Evolutionary conservation across 2,888 invertebrate genomes (phyloP).

Genomic region (Cristatella mucedo): DNA sequence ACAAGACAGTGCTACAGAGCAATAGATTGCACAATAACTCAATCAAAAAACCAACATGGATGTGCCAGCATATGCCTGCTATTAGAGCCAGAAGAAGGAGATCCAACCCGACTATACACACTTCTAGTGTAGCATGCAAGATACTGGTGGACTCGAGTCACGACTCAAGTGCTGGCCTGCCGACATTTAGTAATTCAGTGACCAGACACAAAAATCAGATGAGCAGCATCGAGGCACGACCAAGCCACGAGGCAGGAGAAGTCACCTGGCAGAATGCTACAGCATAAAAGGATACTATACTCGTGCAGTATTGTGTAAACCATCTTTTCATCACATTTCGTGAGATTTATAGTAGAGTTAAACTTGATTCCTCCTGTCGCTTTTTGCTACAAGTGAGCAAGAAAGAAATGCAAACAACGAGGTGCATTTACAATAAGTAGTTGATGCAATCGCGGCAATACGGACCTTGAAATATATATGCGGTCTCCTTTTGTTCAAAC

Average conservation of each 20-base stretch:
- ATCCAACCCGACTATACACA: too few relatives aligned
- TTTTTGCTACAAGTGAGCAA: constrained; percentile 48
- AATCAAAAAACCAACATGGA: too few relatives aligned
- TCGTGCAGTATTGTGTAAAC: constrained; percentile 95
- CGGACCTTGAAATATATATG: constrained; percentile 91
- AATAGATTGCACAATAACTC: too few relatives aligned
- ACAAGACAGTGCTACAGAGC: constrained; percentile 4
- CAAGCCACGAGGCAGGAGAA: neutral
- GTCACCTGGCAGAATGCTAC: neutral
- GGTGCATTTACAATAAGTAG: neutral
- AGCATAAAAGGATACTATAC: constrained; percentile 60
- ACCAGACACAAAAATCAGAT: too few relatives aligned
- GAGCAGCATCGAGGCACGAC: too few relatives aligned
- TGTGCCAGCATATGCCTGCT: too few relatives aligned
- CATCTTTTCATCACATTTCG: constrained; percentile 85
- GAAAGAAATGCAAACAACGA: neutral
- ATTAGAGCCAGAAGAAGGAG: too few relatives aligned
- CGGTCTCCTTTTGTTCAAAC: constrained; percentile 82
- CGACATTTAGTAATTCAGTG: too few relatives aligned
- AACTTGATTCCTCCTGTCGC: constrained; percentile 93
- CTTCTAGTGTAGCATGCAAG: too few relatives aligned
- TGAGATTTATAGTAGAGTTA: constrained; percentile 81
- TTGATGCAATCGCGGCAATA: neutral
- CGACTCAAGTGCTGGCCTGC: too few relatives aligned
- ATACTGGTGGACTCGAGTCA: too few relatives aligned